These are phyloP conservation scores for Eilema depressum DNA, from an alignment of 2,888 invertebrate genomes.

Conservation along the genomic window DNA sequence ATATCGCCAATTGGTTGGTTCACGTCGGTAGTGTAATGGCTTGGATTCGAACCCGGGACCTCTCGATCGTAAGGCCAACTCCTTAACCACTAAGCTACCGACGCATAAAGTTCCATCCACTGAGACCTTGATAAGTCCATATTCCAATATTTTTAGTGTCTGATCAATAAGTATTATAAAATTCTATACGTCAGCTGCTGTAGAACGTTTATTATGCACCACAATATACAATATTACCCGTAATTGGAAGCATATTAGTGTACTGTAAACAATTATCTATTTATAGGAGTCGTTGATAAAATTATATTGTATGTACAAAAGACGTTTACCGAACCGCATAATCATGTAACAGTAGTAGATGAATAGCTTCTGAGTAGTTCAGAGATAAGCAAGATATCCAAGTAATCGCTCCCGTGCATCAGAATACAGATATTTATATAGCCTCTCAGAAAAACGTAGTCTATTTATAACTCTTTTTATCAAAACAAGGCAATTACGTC, in stretches of 20 bases:
- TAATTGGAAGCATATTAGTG: not conserved
- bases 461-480: constrained; percentile 1
- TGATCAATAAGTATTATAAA: no score
- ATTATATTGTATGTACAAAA: constrained; percentile 7
- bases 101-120: no score
- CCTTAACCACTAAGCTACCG: no score
- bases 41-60: no score
- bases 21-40: no score
- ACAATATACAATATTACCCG: not conserved
- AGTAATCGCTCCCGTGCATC: constrained; percentile 10
- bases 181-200: not conserved
- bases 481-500: constrained; percentile 7
- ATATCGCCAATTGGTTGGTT: no score
- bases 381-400: not conserved
- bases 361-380: not conserved
- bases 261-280: constrained; percentile 3
- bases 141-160: no score
- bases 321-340: not conserved
- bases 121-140: no score
- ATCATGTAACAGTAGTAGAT: not conserved
- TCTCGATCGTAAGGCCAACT: no score
- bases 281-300: constrained; percentile 7
- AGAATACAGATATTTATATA: not conserved
- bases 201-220: not conserved
- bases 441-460: not conserved